Percentiles rank a stretch among this genome's conserved stretches.
phyloP scores from a whole-genome alignment of 2,888 invertebrate species.

The Exocentrus adspersus region DNA sequence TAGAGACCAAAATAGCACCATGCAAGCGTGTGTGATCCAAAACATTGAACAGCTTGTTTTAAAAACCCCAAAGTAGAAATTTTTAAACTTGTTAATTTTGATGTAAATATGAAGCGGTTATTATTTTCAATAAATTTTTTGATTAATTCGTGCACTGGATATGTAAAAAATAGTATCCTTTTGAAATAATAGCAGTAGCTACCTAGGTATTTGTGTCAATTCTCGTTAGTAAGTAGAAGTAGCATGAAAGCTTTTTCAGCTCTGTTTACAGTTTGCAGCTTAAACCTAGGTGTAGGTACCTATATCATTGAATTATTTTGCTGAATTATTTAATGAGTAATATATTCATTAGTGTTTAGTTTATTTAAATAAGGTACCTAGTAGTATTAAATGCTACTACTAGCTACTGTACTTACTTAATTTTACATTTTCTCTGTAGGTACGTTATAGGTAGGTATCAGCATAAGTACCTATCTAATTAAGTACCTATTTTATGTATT shows the following conservation, averaged over 20 bases:
- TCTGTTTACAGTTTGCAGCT: conserved; percentile 25
- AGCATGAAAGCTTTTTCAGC: conserved; percentile 20
- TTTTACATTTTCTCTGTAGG: no score
- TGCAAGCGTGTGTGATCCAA: conserved; percentile 61
- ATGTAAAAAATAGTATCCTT: no score
- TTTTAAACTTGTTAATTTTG: conserved; percentile 24
- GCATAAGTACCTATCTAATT: no score
- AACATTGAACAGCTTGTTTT: conserved; percentile 62
- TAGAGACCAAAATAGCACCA: conserved; percentile 39
- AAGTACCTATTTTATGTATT: no score
- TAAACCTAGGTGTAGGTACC: conserved; percentile 14
- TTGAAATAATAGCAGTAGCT: no score
- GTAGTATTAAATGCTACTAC: no score
- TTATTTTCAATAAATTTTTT: conserved; percentile 6
- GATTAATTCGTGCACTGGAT: conserved; percentile 13
- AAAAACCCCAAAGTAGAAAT: conserved; percentile 44
- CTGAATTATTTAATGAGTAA: conserved; percentile 3
- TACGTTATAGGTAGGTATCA: no score
- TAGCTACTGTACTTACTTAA: no score
- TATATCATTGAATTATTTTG: conserved; percentile 10
- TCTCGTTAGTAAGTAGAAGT: no score
- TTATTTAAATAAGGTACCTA: no score
- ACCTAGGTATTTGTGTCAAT: conserved; percentile 26
- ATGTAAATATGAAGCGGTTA: neutral
- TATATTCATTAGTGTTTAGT: neutral